phyloP scores from a whole-genome alignment of 2,113 vertebrate species.

The Tragelaphus scriptus region DNA sequence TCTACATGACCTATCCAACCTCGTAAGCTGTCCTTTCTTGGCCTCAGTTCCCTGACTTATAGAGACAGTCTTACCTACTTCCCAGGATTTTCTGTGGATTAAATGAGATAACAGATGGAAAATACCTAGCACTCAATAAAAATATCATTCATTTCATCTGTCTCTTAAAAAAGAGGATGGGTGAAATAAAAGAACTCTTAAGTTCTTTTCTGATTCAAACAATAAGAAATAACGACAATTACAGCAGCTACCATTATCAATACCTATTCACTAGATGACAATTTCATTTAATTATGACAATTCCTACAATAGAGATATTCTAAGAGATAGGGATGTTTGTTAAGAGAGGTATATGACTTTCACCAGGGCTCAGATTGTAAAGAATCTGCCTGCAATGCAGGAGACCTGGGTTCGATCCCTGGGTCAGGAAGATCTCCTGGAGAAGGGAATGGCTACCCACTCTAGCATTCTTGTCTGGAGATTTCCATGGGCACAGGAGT shows the following conservation, averaged over 20 bases:
- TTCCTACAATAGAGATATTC: background rate
- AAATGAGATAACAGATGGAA: background rate
- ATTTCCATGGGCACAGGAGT: background rate
- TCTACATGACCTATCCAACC: background rate
- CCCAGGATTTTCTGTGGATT: background rate
- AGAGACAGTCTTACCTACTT: background rate
- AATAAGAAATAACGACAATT: background rate
- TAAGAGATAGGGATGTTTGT: background rate
- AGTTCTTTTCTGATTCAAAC: background rate
- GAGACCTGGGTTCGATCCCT: background rate
- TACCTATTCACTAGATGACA: background rate
- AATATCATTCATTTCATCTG: background rate
- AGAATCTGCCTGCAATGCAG: background rate
- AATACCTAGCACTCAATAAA: background rate
- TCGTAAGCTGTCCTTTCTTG: background rate
- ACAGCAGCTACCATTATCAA: background rate
- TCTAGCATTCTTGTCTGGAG: background rate
- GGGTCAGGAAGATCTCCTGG: background rate
- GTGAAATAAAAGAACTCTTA: background rate
- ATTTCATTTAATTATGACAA: background rate
- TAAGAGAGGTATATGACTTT: background rate
- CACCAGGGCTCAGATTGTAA: background rate
- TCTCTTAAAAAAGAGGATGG: background rate
- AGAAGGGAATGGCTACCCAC: background rate
- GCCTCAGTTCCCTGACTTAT: background rate